Evolutionary conservation across 2,113 vertebrate genomes (phyloP), one percentile per base, ranked within the genome.

Genomic region (Clarias batrachus): DNA sequence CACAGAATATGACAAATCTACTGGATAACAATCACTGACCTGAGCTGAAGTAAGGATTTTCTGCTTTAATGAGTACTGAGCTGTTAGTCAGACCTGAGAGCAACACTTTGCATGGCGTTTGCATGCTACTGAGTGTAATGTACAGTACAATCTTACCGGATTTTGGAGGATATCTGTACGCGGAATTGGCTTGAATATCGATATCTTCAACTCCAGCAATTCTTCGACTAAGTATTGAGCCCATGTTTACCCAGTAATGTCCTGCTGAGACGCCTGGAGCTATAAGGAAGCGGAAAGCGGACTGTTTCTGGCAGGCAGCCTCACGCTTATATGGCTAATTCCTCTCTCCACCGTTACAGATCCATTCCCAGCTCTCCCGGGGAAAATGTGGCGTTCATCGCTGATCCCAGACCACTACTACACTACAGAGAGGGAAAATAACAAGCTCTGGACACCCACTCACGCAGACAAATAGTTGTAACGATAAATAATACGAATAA

Each of bases 191-290:
- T 93, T 99, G 97, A 91, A 99, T 99, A 90, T 99, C 98, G 89
- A 99, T 98, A 90, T 99, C 97, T 92, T 99, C 98, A 87, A 99
- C 97, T 63, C 97, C 98, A 91, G 97, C 98, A 91, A 98, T 99
- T 90, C 97, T 96, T 89, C 98, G 96, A 90, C 97, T 99, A 89
- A 99, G 96, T 91, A 99, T 95, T 83, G 97, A 97, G 56, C 98
- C 98, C 98, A 99, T 99, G 90, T 93, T 94, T 54, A 14, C 0
- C 2, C 27, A 66, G 48, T 14, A 57, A 59, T 37, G 7, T 83
- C 19, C 19, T 60, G 23, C 56, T 80, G 56, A 3, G 37, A 81
- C 37, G 57, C 30, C 8, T n/a, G 78, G 37, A 27, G n/a, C 37
- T 70, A 56, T 70, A 71, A 78, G 12, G 37, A 56, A 62, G n/a